A percentile compares a stretch with the other conserved stretches of the same genome.
These are phyloP conservation scores for Chanos chanos DNA, from an alignment of 2,797 vertebrate species.

Conservation along the genomic window DNA sequence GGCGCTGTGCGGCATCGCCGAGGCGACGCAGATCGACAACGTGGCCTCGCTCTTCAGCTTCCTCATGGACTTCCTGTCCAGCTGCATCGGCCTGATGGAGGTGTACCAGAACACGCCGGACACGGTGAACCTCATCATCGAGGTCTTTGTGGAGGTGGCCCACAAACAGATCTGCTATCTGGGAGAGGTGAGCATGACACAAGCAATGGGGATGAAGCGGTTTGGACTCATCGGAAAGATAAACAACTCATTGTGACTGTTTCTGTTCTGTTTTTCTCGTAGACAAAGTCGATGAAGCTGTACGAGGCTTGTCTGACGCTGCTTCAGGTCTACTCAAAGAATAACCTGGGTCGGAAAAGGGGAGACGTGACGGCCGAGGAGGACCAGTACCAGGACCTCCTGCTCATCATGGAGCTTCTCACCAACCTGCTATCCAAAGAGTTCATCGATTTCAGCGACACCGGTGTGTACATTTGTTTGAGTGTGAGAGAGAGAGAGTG, in stretches of 20 bases:
- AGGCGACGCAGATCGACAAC: constrained; percentile 98
- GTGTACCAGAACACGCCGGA: constrained; percentile 97
- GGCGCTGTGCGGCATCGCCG: constrained; percentile 95
- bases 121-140: constrained; percentile 98
- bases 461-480: constrained; percentile 65
- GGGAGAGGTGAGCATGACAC: constrained; percentile 95
- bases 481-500: too few relatives aligned
- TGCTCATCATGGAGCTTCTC: constrained; percentile 99
- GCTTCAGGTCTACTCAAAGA: constrained; percentile 97
- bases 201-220: too few relatives aligned
- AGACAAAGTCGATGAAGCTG: constrained; percentile 97
- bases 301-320: constrained; percentile 96
- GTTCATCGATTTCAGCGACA: constrained; percentile 99
- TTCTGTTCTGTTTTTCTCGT: constrained; percentile 16
- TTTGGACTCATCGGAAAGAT: too few relatives aligned
- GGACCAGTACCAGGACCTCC: constrained; percentile 97
- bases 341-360: constrained; percentile 89
- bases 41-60: constrained; percentile 96
- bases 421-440: constrained; percentile 98
- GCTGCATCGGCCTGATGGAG: constrained; percentile 98
- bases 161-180: constrained; percentile 99
- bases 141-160: constrained; percentile 99
- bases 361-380: constrained; percentile 90
- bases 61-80: constrained; percentile 97
- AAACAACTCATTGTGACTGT: too few relatives aligned